Evolutionary conservation across 2,797 vertebrate genomes (phyloP).

Genomic region (Threskiornis aethiopicus): DNA sequence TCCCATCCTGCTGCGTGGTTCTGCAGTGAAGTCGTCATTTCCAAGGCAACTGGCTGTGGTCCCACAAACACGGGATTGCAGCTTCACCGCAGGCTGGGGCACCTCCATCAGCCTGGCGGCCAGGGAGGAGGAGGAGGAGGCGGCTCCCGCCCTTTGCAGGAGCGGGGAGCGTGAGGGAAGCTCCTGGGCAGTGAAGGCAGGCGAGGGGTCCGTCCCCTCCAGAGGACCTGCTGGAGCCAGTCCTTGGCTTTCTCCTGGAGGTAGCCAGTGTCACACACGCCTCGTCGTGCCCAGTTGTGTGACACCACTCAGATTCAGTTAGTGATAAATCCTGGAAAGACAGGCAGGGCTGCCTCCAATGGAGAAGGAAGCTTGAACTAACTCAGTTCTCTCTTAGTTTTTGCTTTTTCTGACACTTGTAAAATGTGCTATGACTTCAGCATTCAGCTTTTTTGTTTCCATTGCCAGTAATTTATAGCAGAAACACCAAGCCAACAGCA

Average conservation of each 20-base stretch:
- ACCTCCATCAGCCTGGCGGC: constrained; percentile 30
- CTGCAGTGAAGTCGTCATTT: constrained; percentile 54
- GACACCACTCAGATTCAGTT: neutral
- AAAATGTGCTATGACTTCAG: neutral
- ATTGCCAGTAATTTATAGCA: neutral
- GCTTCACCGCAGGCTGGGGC: constrained; percentile 45
- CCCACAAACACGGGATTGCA: constrained; percentile 53
- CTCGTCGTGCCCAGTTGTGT: neutral
- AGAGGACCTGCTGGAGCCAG: neutral
- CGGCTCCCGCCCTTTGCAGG: neutral
- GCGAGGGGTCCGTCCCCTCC: neutral
- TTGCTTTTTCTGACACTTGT: neutral
- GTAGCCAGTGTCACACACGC: neutral
- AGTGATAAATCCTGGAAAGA: neutral
- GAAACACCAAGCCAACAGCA: neutral
- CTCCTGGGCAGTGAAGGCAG: neutral
- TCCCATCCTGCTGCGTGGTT: neutral
- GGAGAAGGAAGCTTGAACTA: neutral
- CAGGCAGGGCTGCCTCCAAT: neutral
- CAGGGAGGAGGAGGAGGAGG: neutral
- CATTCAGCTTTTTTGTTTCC: neutral
- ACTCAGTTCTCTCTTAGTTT: neutral
- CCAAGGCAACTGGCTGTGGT: constrained; percentile 67
- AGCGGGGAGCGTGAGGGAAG: neutral
- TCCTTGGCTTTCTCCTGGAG: neutral